A percentile compares a stretch with the other conserved stretches of the same genome.
phyloP scores from a whole-genome alignment of 2,888 invertebrate genomes.

The Papilio demoleus region DNA sequence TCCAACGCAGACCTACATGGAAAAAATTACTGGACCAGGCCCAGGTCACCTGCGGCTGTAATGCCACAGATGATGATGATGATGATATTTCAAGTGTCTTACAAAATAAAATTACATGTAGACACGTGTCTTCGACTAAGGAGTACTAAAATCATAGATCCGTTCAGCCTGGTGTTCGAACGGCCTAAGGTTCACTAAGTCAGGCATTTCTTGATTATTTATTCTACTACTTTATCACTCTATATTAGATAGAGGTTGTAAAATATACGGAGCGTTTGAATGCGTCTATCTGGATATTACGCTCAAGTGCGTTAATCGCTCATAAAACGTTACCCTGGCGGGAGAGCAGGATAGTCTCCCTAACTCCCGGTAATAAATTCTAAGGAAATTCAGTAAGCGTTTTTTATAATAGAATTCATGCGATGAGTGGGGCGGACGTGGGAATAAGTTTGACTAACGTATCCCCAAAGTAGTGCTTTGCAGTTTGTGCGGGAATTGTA shows the following conservation, averaged over 20 bases:
- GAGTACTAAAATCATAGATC: too few relatives aligned
- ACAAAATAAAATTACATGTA: too few relatives aligned
- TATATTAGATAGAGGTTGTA: constrained; percentile 1
- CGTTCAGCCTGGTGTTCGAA: too few relatives aligned
- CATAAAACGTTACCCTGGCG: constrained; percentile 27
- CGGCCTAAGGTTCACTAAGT: background rate
- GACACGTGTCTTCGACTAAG: too few relatives aligned
- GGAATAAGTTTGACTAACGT: constrained; percentile 25
- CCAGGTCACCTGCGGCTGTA: too few relatives aligned
- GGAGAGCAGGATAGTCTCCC: background rate
- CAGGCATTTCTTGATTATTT: background rate
- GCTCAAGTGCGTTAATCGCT: constrained; percentile 29
- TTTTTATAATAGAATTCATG: constrained; percentile 30
- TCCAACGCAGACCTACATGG: too few relatives aligned
- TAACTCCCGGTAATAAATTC: constrained; percentile 19
- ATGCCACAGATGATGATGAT: too few relatives aligned
- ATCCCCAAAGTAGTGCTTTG: constrained; percentile 21
- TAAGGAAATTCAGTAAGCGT: constrained; percentile 29
- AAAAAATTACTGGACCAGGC: too few relatives aligned
- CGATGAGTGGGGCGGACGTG: constrained; percentile 17
- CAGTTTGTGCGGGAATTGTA: background rate
- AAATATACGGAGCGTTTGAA: constrained; percentile 17
- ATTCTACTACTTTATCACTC: background rate
- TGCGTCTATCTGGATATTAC: constrained; percentile 33
- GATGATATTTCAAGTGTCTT: too few relatives aligned